A percentile compares a stretch with the other conserved stretches of the same genome.
Evolutionary conservation across 2,113 vertebrate species (phyloP).

Genomic region (Saimiri boliviensis): DNA sequence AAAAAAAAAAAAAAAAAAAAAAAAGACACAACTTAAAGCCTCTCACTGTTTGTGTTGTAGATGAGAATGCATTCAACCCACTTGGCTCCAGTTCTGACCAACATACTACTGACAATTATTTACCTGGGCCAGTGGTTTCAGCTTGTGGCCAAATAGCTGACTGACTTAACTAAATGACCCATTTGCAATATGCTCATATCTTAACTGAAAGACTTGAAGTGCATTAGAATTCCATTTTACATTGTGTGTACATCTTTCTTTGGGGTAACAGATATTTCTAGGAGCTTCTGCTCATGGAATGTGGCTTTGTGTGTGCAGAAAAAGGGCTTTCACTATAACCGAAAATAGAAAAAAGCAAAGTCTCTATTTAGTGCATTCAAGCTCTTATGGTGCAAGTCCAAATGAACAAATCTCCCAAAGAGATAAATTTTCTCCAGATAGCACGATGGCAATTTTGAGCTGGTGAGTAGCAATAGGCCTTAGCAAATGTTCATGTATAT

Average conservation of each 20-base stretch:
- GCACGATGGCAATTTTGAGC: not conserved
- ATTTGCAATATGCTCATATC: not conserved
- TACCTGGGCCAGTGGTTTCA: not conserved
- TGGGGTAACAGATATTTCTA: not conserved
- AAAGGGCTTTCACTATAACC: not conserved
- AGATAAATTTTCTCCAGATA: not conserved
- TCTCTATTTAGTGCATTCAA: not conserved
- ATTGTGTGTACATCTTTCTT: not conserved
- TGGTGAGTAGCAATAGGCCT: not conserved
- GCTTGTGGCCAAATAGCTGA: not conserved
- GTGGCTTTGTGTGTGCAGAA: not conserved
- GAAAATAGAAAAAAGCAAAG: slow-evolving; percentile 25
- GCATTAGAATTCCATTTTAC: not conserved
- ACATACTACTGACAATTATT: not conserved
- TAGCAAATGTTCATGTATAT: not conserved
- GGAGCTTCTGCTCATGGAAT: not conserved
- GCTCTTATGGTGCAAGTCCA: not conserved
- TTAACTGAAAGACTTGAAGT: not conserved
- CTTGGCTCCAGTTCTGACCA: not conserved
- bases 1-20: too few relatives aligned
- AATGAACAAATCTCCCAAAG: not conserved
- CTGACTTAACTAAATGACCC: not conserved
- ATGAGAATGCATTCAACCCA: not conserved
- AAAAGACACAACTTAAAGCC: not conserved
- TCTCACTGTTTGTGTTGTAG: not conserved